These are phyloP conservation scores for Diplazon laetatorius DNA, from an alignment of 2,888 invertebrate genomes.

Conservation along the genomic window DNA sequence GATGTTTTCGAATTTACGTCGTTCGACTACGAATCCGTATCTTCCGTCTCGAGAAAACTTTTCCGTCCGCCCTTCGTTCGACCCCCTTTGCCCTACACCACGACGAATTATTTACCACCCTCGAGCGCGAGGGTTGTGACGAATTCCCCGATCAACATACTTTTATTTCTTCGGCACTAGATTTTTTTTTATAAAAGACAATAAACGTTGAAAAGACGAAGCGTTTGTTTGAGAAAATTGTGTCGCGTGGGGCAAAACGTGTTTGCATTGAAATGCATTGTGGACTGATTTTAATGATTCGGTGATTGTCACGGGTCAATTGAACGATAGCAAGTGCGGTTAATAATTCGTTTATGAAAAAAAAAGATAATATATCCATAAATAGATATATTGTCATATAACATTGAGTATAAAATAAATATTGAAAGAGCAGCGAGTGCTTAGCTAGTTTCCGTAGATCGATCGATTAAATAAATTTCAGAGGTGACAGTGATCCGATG, in stretches of 20 bases:
- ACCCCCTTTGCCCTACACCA: slow-evolving; percentile 9
- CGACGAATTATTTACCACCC: slow-evolving; percentile 8
- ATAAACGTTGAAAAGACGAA: neutral
- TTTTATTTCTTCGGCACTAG: neutral
- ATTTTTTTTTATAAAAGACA: neutral
- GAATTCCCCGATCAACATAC: neutral
- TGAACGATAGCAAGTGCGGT: slow-evolving; percentile 7
- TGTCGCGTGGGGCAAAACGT: neutral
- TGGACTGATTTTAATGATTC: neutral
- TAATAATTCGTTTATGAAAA: slow-evolving; percentile 26
- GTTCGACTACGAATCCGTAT: too few relatives aligned
- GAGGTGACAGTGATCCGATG: neutral
- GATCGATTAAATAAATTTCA: neutral
- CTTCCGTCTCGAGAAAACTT: neutral
- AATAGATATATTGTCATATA: too few relatives aligned
- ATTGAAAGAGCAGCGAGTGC: neutral
- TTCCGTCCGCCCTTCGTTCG: slow-evolving; percentile 22
- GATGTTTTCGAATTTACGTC: slow-evolving; percentile 31
- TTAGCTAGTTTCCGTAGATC: neutral
- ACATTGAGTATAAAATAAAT: slow-evolving; percentile 18
- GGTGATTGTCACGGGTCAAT: slow-evolving; percentile 23
- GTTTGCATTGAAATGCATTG: neutral
- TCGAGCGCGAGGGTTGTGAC: neutral
- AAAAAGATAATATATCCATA: slow-evolving; percentile 1
- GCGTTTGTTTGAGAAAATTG: neutral